Evolutionary conservation across 2,113 vertebrate genomes (phyloP).

Genomic region (Podiceps cristatus): DNA sequence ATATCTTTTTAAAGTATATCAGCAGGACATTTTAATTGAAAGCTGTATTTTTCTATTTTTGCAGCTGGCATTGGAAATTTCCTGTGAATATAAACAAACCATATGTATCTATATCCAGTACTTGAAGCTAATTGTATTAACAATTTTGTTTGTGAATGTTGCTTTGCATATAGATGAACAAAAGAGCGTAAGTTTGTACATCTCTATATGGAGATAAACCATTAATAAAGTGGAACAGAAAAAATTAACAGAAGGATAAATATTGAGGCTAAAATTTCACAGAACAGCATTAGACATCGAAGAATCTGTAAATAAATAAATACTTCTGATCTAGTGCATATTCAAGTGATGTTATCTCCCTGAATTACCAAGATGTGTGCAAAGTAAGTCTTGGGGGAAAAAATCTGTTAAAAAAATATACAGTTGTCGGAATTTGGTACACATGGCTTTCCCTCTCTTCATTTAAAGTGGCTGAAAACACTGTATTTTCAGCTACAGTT

Average conservation of each 20-base stretch:
- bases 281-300: background rate
- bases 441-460: background rate
- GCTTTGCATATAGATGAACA: background rate
- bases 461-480: background rate
- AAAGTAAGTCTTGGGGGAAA: background rate
- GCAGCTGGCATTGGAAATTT: background rate
- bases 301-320: background rate
- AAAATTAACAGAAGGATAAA: background rate
- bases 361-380: background rate
- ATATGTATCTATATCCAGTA: background rate
- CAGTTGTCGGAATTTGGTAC: background rate
- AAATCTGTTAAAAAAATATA: background rate
- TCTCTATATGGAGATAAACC: background rate
- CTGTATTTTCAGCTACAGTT: background rate
- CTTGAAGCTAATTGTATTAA: background rate
- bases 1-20: background rate
- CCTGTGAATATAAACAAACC: background rate
- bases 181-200: background rate
- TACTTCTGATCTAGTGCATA: background rate
- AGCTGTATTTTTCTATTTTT: background rate
- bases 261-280: background rate
- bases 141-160: background rate
- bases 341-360: background rate
- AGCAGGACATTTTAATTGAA: background rate
- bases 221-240: background rate